Conservation (phyloP, 1,140 invertebrate genomes). For the Sitobion miscanthi region DNA sequence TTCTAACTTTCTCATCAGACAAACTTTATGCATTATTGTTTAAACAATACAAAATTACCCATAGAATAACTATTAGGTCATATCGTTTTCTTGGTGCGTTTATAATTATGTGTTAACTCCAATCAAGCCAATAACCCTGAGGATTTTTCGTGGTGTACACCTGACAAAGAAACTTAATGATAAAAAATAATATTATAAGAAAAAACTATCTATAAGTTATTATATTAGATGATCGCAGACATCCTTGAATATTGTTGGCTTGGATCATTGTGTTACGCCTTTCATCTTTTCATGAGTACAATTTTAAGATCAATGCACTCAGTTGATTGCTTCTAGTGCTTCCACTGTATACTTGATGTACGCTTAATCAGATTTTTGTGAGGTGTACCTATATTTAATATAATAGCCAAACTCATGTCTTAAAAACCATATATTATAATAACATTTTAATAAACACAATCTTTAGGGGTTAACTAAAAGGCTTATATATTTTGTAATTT, state of each 20-base stretch:
- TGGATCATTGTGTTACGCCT: constrained; percentile 37
- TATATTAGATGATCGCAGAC: constrained; percentile 34
- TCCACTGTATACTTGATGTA: background rate
- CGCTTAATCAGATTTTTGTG: background rate
- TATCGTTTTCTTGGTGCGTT: background rate
- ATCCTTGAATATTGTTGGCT: constrained; percentile 42
- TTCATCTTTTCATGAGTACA: constrained; percentile 39
- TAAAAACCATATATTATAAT: background rate
- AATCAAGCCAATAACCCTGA: constrained; percentile 46
- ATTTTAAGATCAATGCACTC: constrained; percentile 42
- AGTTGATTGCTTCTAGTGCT: constrained; percentile 35
- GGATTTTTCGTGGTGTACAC: constrained; percentile 39
- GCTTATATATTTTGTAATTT: background rate
- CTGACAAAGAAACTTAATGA: constrained; percentile 42
- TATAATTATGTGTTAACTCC: constrained; percentile 36
- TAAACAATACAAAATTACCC: constrained; percentile 15
- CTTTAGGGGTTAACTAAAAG: too few species aligned
- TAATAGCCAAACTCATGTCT: background rate
- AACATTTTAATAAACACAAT: background rate
- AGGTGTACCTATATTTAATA: background rate
- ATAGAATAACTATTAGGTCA: background rate
- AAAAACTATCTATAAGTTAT: constrained; percentile 36
- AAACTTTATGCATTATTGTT: background rate
- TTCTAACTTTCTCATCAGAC: background rate
- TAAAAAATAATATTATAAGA: constrained; percentile 31